Percentiles rank a stretch among this genome's conserved stretches.
phyloP scores from a whole-genome alignment of 2,797 vertebrate species.

The Hemibagrus guttatus region DNA sequence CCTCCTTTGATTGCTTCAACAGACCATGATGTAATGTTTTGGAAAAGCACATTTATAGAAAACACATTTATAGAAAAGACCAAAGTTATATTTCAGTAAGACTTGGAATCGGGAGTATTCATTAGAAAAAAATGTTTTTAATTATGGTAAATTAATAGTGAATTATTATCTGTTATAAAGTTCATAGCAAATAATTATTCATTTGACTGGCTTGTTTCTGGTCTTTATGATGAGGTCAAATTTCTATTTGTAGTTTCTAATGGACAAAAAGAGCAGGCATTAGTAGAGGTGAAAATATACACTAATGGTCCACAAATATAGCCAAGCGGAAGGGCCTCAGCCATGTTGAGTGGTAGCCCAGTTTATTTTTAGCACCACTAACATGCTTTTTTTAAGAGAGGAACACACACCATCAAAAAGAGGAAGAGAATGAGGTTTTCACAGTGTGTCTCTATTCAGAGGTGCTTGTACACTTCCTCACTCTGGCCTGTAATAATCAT shows the following conservation, averaged over 20 bases:
- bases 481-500: background rate
- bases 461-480: background rate
- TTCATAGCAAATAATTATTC: background rate
- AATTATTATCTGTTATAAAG: background rate
- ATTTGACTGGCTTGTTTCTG: background rate
- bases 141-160: background rate
- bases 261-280: slow-evolving; percentile 54
- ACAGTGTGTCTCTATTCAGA: slow-evolving; percentile 5
- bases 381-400: slow-evolving; percentile 58
- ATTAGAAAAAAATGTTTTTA: background rate
- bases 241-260: slow-evolving; percentile 14
- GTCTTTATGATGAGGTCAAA: background rate
- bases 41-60: slow-evolving; percentile 24
- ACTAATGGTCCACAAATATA: slow-evolving; percentile 64
- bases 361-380: slow-evolving; percentile 72
- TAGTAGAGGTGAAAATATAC: slow-evolving; percentile 53
- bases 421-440: slow-evolving; percentile 17
- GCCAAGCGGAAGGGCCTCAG: slow-evolving; percentile 64
- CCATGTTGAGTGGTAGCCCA: slow-evolving; percentile 61
- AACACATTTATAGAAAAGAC: slow-evolving; percentile 14
- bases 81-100: background rate
- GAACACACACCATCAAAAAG: slow-evolving; percentile 22
- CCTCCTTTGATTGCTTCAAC: slow-evolving; percentile 45
- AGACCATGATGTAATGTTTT: slow-evolving; percentile 52
- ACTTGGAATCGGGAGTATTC: background rate